Base-by-base conservation (phyloP, 2,113 vertebrate genomes). In the Acanthisitta chloris region DNA sequence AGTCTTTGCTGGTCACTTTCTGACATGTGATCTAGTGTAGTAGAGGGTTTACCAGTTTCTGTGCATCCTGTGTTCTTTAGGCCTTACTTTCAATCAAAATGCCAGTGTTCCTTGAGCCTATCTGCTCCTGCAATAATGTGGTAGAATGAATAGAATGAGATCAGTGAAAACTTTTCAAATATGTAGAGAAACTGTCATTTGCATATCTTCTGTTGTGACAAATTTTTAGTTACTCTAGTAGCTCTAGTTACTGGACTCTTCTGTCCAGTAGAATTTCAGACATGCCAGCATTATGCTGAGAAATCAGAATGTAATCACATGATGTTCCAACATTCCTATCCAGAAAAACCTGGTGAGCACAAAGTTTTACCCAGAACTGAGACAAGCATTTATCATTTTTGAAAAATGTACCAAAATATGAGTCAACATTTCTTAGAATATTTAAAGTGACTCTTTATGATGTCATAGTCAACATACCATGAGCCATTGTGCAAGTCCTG, bases 391-490 rank as follows among this genome's bases (percentile, higher is more conserved):
- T 36, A 9, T 26, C 7, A 38, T 24, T 67, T 69, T 55, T 8
- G 31, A 57, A 42, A 74, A 79, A 9, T 8, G 1, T 26, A 51
- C 4, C 6, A 24, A 72, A 80, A 17, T 16, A 34, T 11, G 10
- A 46, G 19, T 25, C 43, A 91, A 51, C 3, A 29, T 55, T 82
- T 49, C 23, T n/a, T 59, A 25, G 52, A 80, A 88, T 76, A 79
- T 18, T 19, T 42, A 38, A 21, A 38, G 17, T 29, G 26, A n/a
- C 29, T 58, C 45, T 74, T 81, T 71, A 15, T 16, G 20, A 8
- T 34, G 25, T 58, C n/a, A n/a, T 11, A 36, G 14, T 49, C 31
- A 59, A 40, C 0, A 0, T 28, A 45, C 21, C 15, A 7, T 9
- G 8, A 7, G 13, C 14, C 20, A 14, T 65, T 29, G 42, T 33